Conservation (phyloP, 2,888 invertebrate genomes). For the Tipula confusa region DNA sequence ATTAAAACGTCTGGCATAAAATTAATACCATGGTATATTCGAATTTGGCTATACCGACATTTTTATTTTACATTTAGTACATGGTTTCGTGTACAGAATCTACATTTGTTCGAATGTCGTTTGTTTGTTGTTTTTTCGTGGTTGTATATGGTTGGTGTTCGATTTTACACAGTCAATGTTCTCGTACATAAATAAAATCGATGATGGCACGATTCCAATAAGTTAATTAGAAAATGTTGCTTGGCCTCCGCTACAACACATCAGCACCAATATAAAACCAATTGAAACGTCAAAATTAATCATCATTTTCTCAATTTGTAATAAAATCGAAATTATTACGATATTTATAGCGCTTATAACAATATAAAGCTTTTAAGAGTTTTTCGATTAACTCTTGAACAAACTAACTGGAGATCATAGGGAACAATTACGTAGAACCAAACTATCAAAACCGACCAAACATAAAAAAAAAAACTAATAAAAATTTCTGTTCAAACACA, state of each 20-base stretch:
- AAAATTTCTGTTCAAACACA: not conserved
- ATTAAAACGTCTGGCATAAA: not conserved
- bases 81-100: no score
- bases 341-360: not conserved
- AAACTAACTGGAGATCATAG: not conserved
- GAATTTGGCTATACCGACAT: not conserved
- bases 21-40: not conserved
- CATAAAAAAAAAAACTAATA: not conserved
- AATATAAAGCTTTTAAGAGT: not conserved
- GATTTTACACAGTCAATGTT: not conserved
- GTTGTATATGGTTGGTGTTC: not conserved
- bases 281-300: not conserved
- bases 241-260: not conserved
- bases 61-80: not conserved
- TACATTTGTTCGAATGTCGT: not conserved
- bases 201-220: slow-evolving; percentile 9
- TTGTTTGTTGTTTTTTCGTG: not conserved
- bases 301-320: not conserved
- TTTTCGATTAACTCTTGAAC: slow-evolving; percentile 25
- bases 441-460: not conserved
- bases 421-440: not conserved
- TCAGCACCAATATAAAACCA: not conserved
- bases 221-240: not conserved
- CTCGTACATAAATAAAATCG: not conserved
- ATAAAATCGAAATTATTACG: not conserved